Evolutionary conservation across 2,888 invertebrate genomes (phyloP), one percentile per base, ranked within the genome.

Genomic region (Hyalella azteca): DNA sequence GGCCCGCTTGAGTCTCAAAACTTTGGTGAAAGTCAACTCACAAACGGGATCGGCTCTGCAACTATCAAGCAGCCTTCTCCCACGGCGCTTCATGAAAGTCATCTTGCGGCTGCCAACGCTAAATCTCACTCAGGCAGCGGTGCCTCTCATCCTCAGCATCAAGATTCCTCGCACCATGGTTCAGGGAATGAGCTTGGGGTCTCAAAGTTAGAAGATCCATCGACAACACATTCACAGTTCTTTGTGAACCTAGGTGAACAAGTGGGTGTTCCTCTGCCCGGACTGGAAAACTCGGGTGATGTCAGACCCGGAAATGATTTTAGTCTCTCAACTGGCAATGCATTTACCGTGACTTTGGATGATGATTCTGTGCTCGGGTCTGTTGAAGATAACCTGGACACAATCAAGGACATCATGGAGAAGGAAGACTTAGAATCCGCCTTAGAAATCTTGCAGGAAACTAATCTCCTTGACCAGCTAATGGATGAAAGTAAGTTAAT

Each of bases 241-340:
- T 15, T 45, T 45, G 45, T 9, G 15, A 45, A 36, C 29, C 66
- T 36, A 66, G 66, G 19, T 36, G 4, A 11, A 32, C 66, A 66
- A n/a, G 75, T 75, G 11, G 75, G 75, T n/a, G 45, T 75, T 13
- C 75, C 75, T 3, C 40, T 75, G 29, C 75, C 75, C 3, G 75
- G 41, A 22, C 36, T 75, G 5, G 75, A 41, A n/a, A 41, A 3
- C 22, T 29, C 75, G 22, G 29, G n/a, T 4, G 45, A 32, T 41
- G 40, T 9, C 5, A 3, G 26, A 19, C 9, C 9, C 3, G 36
- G 19, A 32, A 66, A 66, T 66, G n/a, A 66, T 29, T 36, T 66
- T 13, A 11, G 36, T n/a, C 15, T 36, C 3, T 36, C 36, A 29
- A 66, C 7, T 66, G 66, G 22, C 7, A 36, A 36, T 66, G 32